Conservation (phyloP, 2,888 invertebrate genomes). For the Aphodius sticticus region DNA sequence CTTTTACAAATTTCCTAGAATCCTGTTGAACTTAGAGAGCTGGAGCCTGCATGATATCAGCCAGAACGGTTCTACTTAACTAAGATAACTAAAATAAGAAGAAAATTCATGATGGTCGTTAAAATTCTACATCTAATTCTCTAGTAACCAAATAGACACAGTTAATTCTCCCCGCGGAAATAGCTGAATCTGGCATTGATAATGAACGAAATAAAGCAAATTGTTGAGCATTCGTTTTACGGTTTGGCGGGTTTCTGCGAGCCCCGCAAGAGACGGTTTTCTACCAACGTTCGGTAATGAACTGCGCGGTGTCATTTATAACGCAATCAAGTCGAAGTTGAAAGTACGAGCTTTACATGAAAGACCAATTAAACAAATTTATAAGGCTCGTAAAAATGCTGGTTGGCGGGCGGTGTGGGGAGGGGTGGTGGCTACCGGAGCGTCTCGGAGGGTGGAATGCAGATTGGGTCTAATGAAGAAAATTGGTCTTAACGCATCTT, state of each 20-base stretch:
- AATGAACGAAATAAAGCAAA: slow-evolving; percentile 35
- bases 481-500: slow-evolving; percentile 60
- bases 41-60: background rate
- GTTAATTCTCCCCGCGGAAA: background rate
- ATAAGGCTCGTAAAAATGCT: slow-evolving; percentile 59
- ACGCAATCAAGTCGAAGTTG: slow-evolving; percentile 46
- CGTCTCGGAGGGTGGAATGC: slow-evolving; percentile 53
- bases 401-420: slow-evolving; percentile 47
- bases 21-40: background rate
- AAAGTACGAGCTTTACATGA: slow-evolving; percentile 53
- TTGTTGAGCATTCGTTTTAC: slow-evolving; percentile 39
- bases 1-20: background rate
- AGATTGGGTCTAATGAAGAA: slow-evolving; percentile 60
- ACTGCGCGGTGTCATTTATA: slow-evolving; percentile 42
- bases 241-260: slow-evolving; percentile 23
- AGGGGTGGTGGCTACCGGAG: slow-evolving; percentile 49
- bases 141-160: background rate
- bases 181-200: slow-evolving; percentile 14
- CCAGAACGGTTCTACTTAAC: background rate
- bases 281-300: slow-evolving; percentile 32
- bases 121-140: background rate
- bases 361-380: slow-evolving; percentile 61
- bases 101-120: background rate
- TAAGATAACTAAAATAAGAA: background rate
- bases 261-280: background rate